Conservation (phyloP, 1,140 invertebrate genomes). For the Cydia amplana region DNA sequence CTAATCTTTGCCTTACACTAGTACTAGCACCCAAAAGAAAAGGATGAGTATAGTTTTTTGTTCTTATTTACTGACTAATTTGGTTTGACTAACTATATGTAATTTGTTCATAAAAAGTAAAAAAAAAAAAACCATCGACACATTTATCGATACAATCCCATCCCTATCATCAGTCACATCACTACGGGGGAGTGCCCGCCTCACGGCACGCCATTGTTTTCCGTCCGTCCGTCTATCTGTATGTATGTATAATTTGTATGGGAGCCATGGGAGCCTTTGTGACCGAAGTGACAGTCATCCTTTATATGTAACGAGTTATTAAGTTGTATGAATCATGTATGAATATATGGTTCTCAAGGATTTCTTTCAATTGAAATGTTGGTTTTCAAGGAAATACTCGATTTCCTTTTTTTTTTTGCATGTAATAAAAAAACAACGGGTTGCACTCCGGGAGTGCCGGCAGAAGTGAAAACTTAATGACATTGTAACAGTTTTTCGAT, state of each 20-base stretch:
- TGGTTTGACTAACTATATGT: too few species aligned
- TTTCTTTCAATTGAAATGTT: neutral
- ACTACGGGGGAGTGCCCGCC: constrained; percentile 29
- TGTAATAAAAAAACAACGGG: too few species aligned
- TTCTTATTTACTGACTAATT: too few species aligned
- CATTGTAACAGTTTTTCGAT: too few species aligned
- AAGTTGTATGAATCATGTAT: neutral
- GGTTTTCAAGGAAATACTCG: neutral
- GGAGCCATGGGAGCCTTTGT: constrained; percentile 29
- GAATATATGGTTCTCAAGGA: constrained; percentile 1
- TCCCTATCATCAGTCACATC: constrained; percentile 19
- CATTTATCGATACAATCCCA: constrained; percentile 11
- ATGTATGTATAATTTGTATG: constrained; percentile 33
- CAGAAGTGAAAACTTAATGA: too few species aligned
- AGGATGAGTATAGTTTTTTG: too few species aligned
- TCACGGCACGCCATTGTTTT: constrained; percentile 31
- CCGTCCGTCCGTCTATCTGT: constrained; percentile 27
- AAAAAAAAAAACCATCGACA: neutral
- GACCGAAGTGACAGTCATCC: constrained; percentile 2
- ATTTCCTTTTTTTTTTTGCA: too few species aligned
- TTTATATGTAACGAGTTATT: constrained; percentile 3
- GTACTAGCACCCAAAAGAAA: too few species aligned
- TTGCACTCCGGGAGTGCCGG: too few species aligned
- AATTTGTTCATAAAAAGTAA: too few species aligned
- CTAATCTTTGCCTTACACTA: too few species aligned